Conservation (phyloP, 2,113 vertebrate species). For the Alectura lathami region DNA sequence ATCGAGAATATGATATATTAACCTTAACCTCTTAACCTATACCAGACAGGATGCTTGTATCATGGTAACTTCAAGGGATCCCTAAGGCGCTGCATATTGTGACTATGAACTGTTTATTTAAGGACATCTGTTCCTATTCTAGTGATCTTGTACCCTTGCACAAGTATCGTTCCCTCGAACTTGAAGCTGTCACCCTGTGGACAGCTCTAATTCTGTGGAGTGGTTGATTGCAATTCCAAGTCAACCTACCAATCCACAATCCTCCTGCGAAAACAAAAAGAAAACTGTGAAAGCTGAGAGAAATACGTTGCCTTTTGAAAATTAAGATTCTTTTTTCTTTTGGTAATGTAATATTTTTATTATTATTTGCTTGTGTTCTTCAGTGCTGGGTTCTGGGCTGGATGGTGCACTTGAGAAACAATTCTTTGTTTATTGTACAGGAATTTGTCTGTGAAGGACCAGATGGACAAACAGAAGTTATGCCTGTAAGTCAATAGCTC, state of each 20-base stretch:
- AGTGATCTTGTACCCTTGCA: not conserved
- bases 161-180: not conserved
- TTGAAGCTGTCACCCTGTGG: not conserved
- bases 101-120: not conserved
- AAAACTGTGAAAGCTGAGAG: no score
- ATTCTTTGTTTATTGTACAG: constrained; percentile 52
- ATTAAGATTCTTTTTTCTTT: not conserved
- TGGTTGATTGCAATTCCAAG: not conserved
- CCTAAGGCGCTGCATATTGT: not conserved
- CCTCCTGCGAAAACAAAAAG: no score
- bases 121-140: not conserved
- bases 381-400: not conserved
- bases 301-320: not conserved
- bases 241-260: no score
- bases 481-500: constrained; percentile 80
- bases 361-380: not conserved
- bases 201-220: not conserved
- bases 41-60: constrained; percentile 89
- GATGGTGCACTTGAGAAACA: not conserved
- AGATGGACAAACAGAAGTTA: constrained; percentile 85
- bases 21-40: constrained; percentile 89
- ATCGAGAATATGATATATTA: not conserved
- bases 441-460: constrained; percentile 85
- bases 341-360: not conserved
- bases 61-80: constrained; percentile 69